phyloP scores from a whole-genome alignment of 2,113 vertebrate genomes.

The Notarius quadriscutis region DNA sequence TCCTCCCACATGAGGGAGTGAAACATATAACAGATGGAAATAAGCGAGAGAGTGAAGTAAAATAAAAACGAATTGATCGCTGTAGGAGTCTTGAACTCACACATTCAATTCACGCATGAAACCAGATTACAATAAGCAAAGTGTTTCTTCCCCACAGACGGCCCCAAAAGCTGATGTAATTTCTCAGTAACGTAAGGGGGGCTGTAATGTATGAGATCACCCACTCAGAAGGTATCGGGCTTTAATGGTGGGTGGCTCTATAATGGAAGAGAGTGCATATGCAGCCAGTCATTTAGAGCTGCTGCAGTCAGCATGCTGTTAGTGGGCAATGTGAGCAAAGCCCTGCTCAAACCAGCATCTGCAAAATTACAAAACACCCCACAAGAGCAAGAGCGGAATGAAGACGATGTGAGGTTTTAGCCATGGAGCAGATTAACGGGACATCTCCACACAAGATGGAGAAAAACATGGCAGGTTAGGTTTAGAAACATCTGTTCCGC shows the following conservation, averaged over 20 bases:
- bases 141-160: conserved; percentile 23
- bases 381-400: background rate
- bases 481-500: conserved; percentile 43
- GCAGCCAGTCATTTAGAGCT: conserved; percentile 23
- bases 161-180: conserved; percentile 15
- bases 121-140: conserved; percentile 21
- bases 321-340: conserved; percentile 41
- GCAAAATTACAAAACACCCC: background rate
- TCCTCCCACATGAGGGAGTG: background rate
- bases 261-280: conserved; percentile 39
- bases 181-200: conserved; percentile 20
- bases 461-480: conserved; percentile 22
- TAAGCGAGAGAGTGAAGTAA: background rate
- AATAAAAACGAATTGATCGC: background rate
- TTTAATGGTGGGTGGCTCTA: conserved; percentile 40
- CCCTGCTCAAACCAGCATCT: conserved; percentile 7
- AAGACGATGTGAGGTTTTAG: conserved; percentile 25
- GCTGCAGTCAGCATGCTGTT: conserved; percentile 35
- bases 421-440: background rate
- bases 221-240: conserved; percentile 32
- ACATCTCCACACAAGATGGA: conserved; percentile 1
- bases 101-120: conserved; percentile 3
- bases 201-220: conserved; percentile 47
- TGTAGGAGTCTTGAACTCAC: conserved; percentile 2
- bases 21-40: conserved; percentile 5